phyloP scores from a whole-genome alignment of 2,888 invertebrate species.

The Seira ritae region DNA sequence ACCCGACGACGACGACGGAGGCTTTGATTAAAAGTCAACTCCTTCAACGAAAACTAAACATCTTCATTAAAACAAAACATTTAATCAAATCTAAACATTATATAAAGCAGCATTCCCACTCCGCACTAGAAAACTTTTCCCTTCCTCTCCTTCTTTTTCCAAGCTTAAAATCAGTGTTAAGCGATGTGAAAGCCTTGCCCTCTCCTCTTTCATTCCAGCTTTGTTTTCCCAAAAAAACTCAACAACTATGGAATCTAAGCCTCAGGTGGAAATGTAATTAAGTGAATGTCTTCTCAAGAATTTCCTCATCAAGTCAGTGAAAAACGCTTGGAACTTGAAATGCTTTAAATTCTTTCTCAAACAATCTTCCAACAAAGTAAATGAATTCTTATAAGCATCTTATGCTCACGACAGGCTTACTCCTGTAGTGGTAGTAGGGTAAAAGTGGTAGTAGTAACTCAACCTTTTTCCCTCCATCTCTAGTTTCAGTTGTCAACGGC shows the following conservation, averaged over 20 bases:
- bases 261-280: slow-evolving; percentile 74
- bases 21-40: slow-evolving; percentile 23
- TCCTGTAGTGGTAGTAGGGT: too few relatives aligned
- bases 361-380: slow-evolving; percentile 5
- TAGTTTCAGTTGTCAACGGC: slow-evolving; percentile 9
- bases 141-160: neutral
- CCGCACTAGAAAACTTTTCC: neutral
- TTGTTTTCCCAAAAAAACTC: slow-evolving; percentile 16
- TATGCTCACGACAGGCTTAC: neutral
- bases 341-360: slow-evolving; percentile 49
- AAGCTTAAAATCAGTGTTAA: slow-evolving; percentile 17
- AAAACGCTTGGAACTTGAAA: slow-evolving; percentile 41
- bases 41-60: slow-evolving; percentile 9
- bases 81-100: slow-evolving; percentile 19
- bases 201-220: neutral
- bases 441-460: too few relatives aligned
- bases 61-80: slow-evolving; percentile 24
- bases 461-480: neutral
- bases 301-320: slow-evolving; percentile 69
- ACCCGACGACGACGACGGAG: slow-evolving; percentile 7
- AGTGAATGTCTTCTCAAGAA: slow-evolving; percentile 71
- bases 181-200: slow-evolving; percentile 7
- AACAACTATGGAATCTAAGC: slow-evolving; percentile 28
- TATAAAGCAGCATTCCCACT: neutral
- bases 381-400: neutral